Percentiles rank a stretch among this genome's conserved stretches.
These are phyloP conservation scores for Coenonympha arcania DNA, from an alignment of 2,888 invertebrate genomes.

Conservation along the genomic window DNA sequence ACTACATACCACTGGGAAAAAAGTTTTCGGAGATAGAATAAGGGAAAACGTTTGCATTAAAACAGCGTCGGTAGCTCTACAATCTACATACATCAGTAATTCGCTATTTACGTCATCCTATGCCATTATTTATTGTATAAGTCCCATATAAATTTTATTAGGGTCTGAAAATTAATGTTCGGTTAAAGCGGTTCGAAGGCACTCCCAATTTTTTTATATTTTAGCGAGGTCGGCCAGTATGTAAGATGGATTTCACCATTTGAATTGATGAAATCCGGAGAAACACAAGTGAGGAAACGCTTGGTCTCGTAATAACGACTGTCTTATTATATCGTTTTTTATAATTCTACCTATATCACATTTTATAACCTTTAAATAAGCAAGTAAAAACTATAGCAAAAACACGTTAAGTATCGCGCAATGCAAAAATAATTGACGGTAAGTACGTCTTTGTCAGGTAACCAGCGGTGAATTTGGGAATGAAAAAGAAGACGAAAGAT, in stretches of 20 bases:
- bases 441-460: too few species aligned
- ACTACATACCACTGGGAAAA: too few species aligned
- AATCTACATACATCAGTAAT: neutral
- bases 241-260: constrained; percentile 1
- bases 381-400: too few species aligned
- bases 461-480: too few species aligned
- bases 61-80: neutral
- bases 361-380: too few species aligned
- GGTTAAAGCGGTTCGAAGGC: constrained; percentile 6
- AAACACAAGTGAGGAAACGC: neutral
- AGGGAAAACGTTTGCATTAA: neutral
- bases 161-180: constrained; percentile 7
- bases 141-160: constrained; percentile 11
- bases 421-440: too few species aligned
- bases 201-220: constrained; percentile 4
- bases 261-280: neutral
- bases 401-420: too few species aligned
- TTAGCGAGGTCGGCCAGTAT: neutral
- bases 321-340: too few species aligned
- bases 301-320: neutral
- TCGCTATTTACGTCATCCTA: neutral
- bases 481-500: too few species aligned
- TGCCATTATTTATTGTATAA: constrained; percentile 9
- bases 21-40: neutral
- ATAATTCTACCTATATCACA: too few species aligned